phyloP scores from a whole-genome alignment of 2,797 vertebrate genomes.

The Trematomus bernacchii region DNA sequence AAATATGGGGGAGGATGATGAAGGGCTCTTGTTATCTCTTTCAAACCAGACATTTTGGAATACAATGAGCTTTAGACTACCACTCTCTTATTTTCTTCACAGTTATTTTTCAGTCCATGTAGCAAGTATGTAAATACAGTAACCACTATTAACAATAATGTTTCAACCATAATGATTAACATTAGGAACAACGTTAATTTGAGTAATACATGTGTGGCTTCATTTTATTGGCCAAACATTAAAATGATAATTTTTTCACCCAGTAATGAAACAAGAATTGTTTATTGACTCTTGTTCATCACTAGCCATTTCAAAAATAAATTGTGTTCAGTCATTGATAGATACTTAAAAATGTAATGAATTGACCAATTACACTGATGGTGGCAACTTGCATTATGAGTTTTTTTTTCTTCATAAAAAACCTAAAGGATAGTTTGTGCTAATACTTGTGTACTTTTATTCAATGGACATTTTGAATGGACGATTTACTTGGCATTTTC shows the following conservation, averaged over 20 bases:
- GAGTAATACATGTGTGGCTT: no score
- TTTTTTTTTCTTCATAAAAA: background rate
- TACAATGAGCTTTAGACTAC: background rate
- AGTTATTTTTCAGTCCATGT: background rate
- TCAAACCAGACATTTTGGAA: conserved; percentile 2
- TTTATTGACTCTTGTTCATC: no score
- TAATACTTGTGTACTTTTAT: background rate
- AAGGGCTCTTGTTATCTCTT: background rate
- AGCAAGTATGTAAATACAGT: background rate
- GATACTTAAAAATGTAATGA: no score
- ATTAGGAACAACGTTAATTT: no score
- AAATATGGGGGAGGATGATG: conserved; percentile 40
- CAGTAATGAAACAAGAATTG: no score
- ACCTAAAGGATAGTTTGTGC: background rate
- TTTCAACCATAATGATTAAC: no score
- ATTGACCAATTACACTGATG: no score
- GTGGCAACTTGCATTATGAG: background rate
- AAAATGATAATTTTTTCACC: no score
- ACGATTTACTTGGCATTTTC: background rate
- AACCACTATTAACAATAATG: no score
- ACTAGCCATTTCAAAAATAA: no score
- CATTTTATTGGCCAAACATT: no score
- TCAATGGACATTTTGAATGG: background rate
- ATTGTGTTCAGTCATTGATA: no score
- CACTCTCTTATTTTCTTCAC: background rate